Evolutionary conservation across 2,888 invertebrate genomes (phyloP), one percentile per base, ranked within the genome.

Genomic region (Nemotelus pantherinus): DNA sequence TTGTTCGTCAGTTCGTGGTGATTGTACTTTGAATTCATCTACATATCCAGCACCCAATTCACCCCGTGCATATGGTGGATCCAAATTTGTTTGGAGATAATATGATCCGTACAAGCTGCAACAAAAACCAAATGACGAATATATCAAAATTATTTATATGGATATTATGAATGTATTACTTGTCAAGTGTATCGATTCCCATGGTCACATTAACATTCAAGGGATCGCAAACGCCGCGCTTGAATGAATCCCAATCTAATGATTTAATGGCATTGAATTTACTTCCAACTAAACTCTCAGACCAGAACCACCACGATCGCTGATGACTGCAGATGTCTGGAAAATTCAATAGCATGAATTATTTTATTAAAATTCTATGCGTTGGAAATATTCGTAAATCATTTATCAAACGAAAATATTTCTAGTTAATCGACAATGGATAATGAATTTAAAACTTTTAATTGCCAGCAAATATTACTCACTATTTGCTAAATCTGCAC

Each of bases 241-340:
- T 25, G 81, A 91, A 91, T 78, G 90, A 89, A 10, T 86, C 83
- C 85, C 90, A 91, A n/a, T 25, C 64, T 6, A 43, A 41, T 10
- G 89, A 89, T 1, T 89, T 89, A 0, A 90, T 89, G 0, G 91
- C 88, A 2, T 90, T 88, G 80, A 91, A 91, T 72, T 83, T 82
- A 63, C 82, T 81, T 6, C 84, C 82, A 4, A 87, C 89, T 25
- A 25, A 25, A 9, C 90, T 90, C 81, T 91, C 91, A 0, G 91
- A 90, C 84, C 89, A 91, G 83, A 90, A 91, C 80, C 88, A 86
- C 91, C 91, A 91, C 2, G 91, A 91, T 78, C 91, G 85, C 86
- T 90, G 89, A 82, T 91, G 91, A 79, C 90, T 91, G 82, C 90
- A 90, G 64, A 91, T 82, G 83, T 90, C 90, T 90, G 39, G 10